Evolutionary conservation across 2,888 invertebrate species (phyloP), one percentile per base, ranked within the genome.

Genomic region (Anagyrus pseudococci): DNA sequence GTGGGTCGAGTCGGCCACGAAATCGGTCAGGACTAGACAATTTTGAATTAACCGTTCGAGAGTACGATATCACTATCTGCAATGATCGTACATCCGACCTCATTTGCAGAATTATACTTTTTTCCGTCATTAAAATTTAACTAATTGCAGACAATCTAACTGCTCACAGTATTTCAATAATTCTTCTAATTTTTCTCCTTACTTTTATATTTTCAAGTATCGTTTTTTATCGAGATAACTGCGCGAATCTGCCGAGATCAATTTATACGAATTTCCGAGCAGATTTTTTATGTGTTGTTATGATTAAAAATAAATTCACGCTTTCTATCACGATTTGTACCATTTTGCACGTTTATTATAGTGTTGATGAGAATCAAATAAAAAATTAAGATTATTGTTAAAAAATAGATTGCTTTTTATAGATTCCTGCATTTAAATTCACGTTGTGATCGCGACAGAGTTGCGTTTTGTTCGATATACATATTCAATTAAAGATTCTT

Each of bases 1-100:
- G 46, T 41, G n/a, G n/a, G 62, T 48, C 49, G 67, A 55, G 68
- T 69, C 67, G 69, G 68, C 67, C 67, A 70, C 69, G 69, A 67
- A 69, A 68, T 61, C 63, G 54, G 62, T 75, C 70, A 70, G 68
- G 78, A 78, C 77, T 78, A 78, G 78, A 78, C 77, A 64, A 78
- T 77, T 79, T 77, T 72, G 76, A 76, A 71, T 68, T 49, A 53
- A 69, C 67, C 62, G 62, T 40, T 10, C 19, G 15, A 49, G 41
- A 15, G 25, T 58, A 33, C 29, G 13, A 37, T 44, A 50, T 56
- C 7, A 25, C 29, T 57, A 46, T 46, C 49, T 26, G 37, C n/a
- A 1, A 47, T 20, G n/a, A n/a, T n/a, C n/a, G 8, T 37, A 37
- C 33, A 37, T 37, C 15, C 8, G 8, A 37, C 37, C 37, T 29